Evolutionary conservation across 2,888 invertebrate genomes (phyloP), one percentile per base, ranked within the genome.

Genomic region (Lasioglossum villosulum): DNA sequence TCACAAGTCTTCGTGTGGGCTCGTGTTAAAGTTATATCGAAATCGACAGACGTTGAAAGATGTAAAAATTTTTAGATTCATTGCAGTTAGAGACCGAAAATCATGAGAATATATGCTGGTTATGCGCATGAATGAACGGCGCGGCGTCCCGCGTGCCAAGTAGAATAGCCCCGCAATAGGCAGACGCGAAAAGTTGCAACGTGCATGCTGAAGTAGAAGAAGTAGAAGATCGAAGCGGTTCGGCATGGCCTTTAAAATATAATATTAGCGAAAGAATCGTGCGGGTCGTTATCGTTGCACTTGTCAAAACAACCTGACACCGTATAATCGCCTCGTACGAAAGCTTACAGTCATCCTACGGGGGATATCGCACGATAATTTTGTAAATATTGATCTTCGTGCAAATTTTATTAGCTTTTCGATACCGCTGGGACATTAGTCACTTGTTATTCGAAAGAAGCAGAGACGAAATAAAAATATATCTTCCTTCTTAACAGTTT

Each of bases 371-470:
- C 34, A 12, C 37, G 39, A 73, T 73, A 48, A 66, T 14, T 27
- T 19, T 68, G 37, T 75, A 75, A 80, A 74, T 75, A 74, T 66
- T 73, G 34, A 63, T 77, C 39, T n/a, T n/a, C 56, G 2, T 12
- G 56, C 0, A n/a, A 56, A 56, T n/a, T 52, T 8, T 10, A n/a
- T 8, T 10, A 52, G 52, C 52, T 3, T 23, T 23, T 10, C 52
- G 52, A 52, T 52, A 56, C n/a, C n/a, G n/a, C n/a, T 56, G n/a
- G 56, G 4, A n/a, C 10, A n/a, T 56, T 56, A n/a, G 12, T 56
- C n/a, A 10, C 19, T 48, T 48, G 48, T 48, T 48, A 48, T 48
- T 48, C 48, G 6, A 48, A 19, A 19, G 19, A 19, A 48, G 6
- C 19, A 2, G 2, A 6, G 23, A 48, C 23, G 2, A 16, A 48